phyloP scores from a whole-genome alignment of 2,797 vertebrate genomes.

The Nothura maculosa region DNA sequence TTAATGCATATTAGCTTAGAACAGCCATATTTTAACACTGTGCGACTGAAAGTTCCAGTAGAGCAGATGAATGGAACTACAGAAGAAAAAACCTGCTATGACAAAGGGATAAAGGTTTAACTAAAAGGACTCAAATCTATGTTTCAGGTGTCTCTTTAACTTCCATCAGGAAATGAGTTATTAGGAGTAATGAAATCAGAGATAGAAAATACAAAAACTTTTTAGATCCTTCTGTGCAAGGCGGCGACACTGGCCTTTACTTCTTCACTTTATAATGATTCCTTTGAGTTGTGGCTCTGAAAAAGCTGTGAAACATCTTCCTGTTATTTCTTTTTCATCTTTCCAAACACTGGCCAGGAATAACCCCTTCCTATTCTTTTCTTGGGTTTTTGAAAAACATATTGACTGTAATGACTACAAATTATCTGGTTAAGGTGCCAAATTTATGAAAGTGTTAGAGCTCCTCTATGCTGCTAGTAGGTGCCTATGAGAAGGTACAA shows the following conservation, averaged over 20 bases:
- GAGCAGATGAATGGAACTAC: slow-evolving; percentile 80
- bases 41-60: slow-evolving; percentile 80
- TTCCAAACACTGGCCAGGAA: slow-evolving; percentile 78
- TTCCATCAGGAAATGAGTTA: slow-evolving; percentile 80
- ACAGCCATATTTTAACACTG: slow-evolving; percentile 81
- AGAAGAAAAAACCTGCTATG: slow-evolving; percentile 74
- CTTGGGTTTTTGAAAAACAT: slow-evolving; percentile 74
- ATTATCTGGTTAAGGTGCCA: slow-evolving; percentile 52
- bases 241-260: slow-evolving; percentile 74
- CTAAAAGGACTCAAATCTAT: slow-evolving; percentile 77
- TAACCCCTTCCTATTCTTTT: slow-evolving; percentile 76
- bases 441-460: slow-evolving; percentile 79
- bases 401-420: slow-evolving; percentile 72
- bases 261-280: slow-evolving; percentile 79
- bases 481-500: slow-evolving; percentile 63
- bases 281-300: slow-evolving; percentile 78
- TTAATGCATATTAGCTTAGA: slow-evolving; percentile 83
- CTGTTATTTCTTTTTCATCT: slow-evolving; percentile 81
- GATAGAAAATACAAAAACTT: slow-evolving; percentile 80
- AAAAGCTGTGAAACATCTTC: slow-evolving; percentile 79
- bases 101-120: slow-evolving; percentile 82
- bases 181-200: slow-evolving; percentile 81
- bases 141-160: slow-evolving; percentile 78
- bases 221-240: slow-evolving; percentile 79
- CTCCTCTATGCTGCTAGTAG: slow-evolving; percentile 76